These are phyloP conservation scores for Poecile atricapillus DNA, from an alignment of 2,113 vertebrate genomes.

Conservation along the genomic window DNA sequence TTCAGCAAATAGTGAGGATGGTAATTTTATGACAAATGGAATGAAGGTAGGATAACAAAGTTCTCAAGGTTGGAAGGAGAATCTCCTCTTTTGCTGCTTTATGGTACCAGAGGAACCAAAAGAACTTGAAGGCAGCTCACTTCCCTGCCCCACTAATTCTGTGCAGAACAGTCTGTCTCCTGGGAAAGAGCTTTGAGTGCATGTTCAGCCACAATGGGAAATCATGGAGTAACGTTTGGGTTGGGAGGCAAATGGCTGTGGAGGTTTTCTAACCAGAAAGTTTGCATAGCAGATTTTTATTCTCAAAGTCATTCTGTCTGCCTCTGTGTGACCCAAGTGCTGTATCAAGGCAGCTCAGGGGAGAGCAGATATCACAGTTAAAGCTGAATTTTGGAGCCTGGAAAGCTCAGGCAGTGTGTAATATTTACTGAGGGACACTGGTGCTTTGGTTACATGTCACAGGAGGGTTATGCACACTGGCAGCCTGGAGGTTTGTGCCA, in stretches of 20 bases:
- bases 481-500: slow-evolving; percentile 1
- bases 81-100: neutral
- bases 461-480: neutral
- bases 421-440: slow-evolving; percentile 37
- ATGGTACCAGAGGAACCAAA: neutral
- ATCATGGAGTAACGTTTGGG: neutral
- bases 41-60: neutral
- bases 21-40: neutral
- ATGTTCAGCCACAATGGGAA: neutral
- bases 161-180: neutral
- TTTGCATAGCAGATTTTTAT: slow-evolving; percentile 4
- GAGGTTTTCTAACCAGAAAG: neutral
- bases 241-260: neutral
- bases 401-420: neutral
- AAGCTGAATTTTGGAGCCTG: slow-evolving; percentile 4
- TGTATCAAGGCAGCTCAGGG: neutral
- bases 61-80: neutral
- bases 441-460: neutral
- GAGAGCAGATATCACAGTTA: neutral
- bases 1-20: neutral
- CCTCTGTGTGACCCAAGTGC: neutral
- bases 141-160: neutral
- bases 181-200: neutral
- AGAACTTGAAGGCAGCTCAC: neutral
- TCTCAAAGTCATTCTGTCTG: neutral